Conservation (phyloP, 2,797 vertebrate species). For the Peromyscus aztecus region DNA sequence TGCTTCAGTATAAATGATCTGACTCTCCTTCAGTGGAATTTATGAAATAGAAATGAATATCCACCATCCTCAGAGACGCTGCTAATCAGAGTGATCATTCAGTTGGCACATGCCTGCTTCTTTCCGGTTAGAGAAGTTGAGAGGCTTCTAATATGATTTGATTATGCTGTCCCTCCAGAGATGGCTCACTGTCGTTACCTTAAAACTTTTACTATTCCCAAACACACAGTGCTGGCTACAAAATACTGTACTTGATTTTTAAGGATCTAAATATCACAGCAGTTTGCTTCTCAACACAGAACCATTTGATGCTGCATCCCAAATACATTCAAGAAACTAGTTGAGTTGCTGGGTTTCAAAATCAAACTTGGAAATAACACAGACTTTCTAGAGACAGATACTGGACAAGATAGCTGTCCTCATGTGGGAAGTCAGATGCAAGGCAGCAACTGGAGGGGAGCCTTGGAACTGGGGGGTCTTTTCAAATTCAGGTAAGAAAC, state of each 20-base stretch:
- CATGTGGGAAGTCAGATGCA: slow-evolving; percentile 82
- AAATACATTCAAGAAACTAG: slow-evolving; percentile 82
- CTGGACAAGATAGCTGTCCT: slow-evolving; percentile 83
- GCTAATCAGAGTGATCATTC: slow-evolving; percentile 50
- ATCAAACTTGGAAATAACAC: slow-evolving; percentile 80
- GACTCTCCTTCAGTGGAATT: slow-evolving; percentile 51
- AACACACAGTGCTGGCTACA: not conserved
- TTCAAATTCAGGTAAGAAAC: slow-evolving; percentile 72
- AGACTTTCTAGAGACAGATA: slow-evolving; percentile 84
- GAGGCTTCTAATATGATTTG: slow-evolving; percentile 65
- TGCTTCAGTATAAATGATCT: not conserved
- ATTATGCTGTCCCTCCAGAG: slow-evolving; percentile 55
- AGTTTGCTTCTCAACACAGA: slow-evolving; percentile 64
- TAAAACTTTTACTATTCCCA: slow-evolving; percentile 48
- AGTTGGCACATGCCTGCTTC: slow-evolving; percentile 47
- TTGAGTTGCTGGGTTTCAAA: slow-evolving; percentile 81
- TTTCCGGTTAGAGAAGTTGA: not conserved
- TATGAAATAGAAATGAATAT: slow-evolving; percentile 61
- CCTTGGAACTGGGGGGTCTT: slow-evolving; percentile 77
- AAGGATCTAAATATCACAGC: slow-evolving; percentile 17
- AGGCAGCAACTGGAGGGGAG: slow-evolving; percentile 71
- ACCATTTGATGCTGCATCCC: slow-evolving; percentile 56
- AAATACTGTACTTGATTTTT: slow-evolving; percentile 66
- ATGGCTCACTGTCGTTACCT: not conserved
- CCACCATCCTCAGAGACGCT: not conserved